These are phyloP conservation scores for Melieria picta DNA, from an alignment of 2,888 invertebrate genomes.

Conservation along the genomic window DNA sequence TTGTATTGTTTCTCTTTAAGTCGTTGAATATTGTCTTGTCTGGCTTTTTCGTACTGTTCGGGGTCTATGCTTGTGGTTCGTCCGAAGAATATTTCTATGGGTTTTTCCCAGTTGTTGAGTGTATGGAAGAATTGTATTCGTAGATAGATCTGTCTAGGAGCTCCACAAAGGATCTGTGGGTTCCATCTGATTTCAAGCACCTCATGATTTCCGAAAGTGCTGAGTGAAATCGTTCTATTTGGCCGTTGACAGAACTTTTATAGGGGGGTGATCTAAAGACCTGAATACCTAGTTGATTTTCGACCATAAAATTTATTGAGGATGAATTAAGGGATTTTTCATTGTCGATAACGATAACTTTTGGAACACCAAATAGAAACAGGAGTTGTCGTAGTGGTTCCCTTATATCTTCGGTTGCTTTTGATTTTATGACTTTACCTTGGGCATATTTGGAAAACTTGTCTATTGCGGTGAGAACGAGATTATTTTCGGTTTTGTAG, in stretches of 20 bases:
- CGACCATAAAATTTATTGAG: neutral
- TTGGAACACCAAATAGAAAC: no score
- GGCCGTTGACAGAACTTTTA: slow-evolving; percentile 38
- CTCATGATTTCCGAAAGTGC: neutral
- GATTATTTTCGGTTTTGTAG: no score
- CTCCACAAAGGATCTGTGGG: neutral
- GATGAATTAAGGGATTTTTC: neutral
- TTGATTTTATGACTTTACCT: no score
- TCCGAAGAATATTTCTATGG: neutral
- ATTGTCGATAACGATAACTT: no score
- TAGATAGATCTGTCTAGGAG: neutral
- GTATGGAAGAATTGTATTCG: neutral
- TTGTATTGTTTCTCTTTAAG: no score
- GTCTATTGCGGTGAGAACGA: neutral
- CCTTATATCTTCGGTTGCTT: no score
- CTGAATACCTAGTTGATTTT: neutral
- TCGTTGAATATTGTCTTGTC: no score
- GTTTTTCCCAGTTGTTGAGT: neutral
- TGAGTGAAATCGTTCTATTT: slow-evolving; percentile 36
- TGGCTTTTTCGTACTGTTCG: no score
- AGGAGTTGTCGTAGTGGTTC: no score
- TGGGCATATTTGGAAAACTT: no score
- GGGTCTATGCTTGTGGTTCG: no score
- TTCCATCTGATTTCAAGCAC: neutral
- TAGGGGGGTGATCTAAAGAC: slow-evolving; percentile 18